These are phyloP conservation scores for Vidua macroura DNA, from an alignment of 2,113 vertebrate species.

Conservation along the genomic window DNA sequence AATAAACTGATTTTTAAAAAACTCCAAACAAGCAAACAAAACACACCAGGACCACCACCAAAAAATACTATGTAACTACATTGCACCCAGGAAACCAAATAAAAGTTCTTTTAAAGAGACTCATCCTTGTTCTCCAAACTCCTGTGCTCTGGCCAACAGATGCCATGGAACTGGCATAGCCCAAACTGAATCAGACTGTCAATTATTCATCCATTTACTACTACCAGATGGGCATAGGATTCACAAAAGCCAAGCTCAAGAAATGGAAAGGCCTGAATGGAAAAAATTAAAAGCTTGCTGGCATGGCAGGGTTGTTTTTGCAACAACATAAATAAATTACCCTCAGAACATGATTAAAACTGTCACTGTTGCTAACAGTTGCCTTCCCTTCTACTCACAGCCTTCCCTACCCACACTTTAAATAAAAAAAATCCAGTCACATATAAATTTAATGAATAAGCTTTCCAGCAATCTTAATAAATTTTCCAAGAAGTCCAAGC, in stretches of 20 bases:
- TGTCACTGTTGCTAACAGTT: neutral
- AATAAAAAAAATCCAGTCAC: neutral
- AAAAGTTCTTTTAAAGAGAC: constrained; percentile 54
- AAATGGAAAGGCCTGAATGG: constrained; percentile 50
- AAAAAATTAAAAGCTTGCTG: constrained; percentile 60
- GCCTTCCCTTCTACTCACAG: neutral
- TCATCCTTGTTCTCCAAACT: constrained; percentile 15
- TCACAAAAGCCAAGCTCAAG: constrained; percentile 68
- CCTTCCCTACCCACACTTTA: neutral
- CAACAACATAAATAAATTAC: constrained; percentile 39
- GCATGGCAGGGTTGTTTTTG: neutral
- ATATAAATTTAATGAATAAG: neutral
- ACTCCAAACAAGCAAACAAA: neutral
- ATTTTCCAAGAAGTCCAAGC: neutral
- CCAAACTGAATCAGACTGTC: constrained; percentile 42
- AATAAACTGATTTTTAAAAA: neutral
- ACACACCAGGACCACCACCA: neutral
- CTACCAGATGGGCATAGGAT: constrained; percentile 66
- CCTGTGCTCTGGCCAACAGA: constrained; percentile 58
- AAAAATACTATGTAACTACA: neutral
- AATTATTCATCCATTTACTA: constrained; percentile 68
- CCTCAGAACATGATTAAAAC: constrained; percentile 29
- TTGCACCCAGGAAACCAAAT: neutral
- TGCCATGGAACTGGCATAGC: constrained; percentile 53
- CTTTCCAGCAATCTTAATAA: neutral